A percentile compares a stretch with the other conserved stretches of the same genome.
Evolutionary conservation across 2,113 vertebrate genomes (phyloP).

Genomic region (Misgurnus anguillicaudatus): DNA sequence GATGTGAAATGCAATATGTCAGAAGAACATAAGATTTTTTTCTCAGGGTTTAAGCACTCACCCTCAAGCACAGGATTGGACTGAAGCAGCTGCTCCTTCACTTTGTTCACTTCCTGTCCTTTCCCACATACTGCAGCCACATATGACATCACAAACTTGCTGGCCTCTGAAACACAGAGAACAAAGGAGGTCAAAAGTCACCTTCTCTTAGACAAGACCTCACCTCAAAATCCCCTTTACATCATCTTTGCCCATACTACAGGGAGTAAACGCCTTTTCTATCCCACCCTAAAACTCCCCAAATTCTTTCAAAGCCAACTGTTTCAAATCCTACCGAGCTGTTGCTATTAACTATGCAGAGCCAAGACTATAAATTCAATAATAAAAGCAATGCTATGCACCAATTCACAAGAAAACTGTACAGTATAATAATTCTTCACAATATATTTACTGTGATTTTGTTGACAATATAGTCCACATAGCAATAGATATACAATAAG

Average conservation of each 20-base stretch:
- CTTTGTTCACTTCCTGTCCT: constrained; percentile 97
- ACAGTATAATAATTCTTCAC: no score
- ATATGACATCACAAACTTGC: constrained; percentile 99
- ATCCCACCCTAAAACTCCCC: constrained; percentile 9
- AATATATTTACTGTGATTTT: no score
- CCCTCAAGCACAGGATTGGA: constrained; percentile 98
- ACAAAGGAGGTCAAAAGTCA: constrained; percentile 42
- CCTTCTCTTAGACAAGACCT: constrained; percentile 47
- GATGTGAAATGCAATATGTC: background rate
- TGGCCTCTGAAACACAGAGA: constrained; percentile 85
- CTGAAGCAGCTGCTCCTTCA: constrained; percentile 98
- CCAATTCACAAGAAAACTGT: background rate
- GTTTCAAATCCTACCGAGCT: constrained; percentile 9
- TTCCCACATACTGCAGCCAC: constrained; percentile 98
- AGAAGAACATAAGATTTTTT: background rate
- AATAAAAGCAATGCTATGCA: background rate
- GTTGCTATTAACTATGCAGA: constrained; percentile 8
- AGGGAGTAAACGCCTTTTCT: constrained; percentile 31
- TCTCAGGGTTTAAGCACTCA: constrained; percentile 68
- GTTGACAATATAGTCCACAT: no score
- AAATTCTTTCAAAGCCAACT: background rate
- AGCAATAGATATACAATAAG: no score
- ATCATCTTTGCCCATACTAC: constrained; percentile 52
- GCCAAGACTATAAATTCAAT: constrained; percentile 2
- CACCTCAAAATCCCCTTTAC: constrained; percentile 64